A percentile compares a stretch with the other conserved stretches of the same genome.
Conservation (phyloP, 2,797 vertebrate genomes). For the Ispidina lecontei region DNA sequence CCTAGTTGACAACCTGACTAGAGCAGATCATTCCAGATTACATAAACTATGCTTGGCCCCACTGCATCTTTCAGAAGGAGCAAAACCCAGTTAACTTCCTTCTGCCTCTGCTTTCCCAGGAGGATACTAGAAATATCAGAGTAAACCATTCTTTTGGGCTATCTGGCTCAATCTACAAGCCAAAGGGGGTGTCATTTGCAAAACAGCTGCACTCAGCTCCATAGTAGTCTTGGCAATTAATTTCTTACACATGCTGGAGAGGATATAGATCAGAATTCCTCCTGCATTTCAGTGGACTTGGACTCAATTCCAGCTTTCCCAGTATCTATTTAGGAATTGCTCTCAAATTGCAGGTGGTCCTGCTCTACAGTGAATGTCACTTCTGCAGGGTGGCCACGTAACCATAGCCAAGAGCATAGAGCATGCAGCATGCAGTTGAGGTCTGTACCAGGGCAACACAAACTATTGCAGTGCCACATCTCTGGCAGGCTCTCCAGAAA, state of each 20-base stretch:
- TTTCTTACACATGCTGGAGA: constrained; percentile 1
- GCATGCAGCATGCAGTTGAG: background rate
- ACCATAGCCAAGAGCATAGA: background rate
- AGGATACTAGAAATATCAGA: background rate
- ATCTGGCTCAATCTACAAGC: background rate
- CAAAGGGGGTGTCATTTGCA: background rate
- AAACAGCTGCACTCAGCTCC: background rate
- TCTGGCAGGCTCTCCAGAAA: background rate
- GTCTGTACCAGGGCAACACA: background rate
- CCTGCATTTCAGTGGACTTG: background rate
- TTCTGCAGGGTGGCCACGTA: background rate
- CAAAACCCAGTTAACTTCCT: background rate
- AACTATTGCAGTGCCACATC: background rate
- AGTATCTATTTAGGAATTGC: background rate
- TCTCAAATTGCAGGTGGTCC: background rate
- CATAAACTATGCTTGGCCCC: fast-evolving
- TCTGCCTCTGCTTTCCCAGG: background rate
- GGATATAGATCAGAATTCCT: background rate
- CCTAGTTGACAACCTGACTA: background rate
- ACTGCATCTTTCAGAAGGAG: background rate
- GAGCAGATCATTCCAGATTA: background rate
- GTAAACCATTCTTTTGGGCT: background rate
- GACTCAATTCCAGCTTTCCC: background rate
- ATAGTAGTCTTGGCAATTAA: background rate
- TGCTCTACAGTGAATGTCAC: background rate